Evolutionary conservation across 2,113 vertebrate genomes (phyloP).

Genomic region (Nesogale talazaci): DNA sequence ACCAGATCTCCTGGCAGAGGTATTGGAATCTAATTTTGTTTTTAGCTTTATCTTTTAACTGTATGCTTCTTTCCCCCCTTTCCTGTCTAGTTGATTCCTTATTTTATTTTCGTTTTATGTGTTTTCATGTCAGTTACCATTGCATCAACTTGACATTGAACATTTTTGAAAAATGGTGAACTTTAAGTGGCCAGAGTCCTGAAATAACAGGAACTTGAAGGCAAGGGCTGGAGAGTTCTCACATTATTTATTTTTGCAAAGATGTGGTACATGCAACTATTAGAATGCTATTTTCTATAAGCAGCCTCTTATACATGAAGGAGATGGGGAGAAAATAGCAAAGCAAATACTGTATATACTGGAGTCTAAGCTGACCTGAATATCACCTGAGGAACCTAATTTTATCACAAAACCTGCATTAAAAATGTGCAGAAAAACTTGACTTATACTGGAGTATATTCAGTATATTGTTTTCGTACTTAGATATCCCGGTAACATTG

Average conservation of each 20-base stretch:
- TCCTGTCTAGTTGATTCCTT: background rate
- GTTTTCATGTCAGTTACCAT: background rate
- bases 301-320: background rate
- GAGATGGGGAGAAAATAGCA: background rate
- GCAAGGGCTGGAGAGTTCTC: background rate
- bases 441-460: too few species aligned
- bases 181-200: background rate
- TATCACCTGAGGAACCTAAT: too few species aligned
- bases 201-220: background rate
- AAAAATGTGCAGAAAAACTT: too few species aligned
- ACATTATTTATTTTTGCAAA: slow-evolving; percentile 3
- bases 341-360: background rate
- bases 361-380: too few species aligned
- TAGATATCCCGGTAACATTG: background rate
- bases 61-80: background rate
- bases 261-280: background rate
- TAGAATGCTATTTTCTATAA: background rate
- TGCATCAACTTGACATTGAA: background rate
- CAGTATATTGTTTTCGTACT: background rate
- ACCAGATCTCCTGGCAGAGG: background rate
- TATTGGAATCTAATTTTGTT: background rate
- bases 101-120: background rate
- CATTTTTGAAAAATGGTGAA: background rate
- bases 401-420: too few species aligned
- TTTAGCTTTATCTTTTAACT: background rate